Evolutionary conservation across 2,113 vertebrate species (phyloP), one percentile per base, ranked within the genome.

Genomic region (Origma solitaria): DNA sequence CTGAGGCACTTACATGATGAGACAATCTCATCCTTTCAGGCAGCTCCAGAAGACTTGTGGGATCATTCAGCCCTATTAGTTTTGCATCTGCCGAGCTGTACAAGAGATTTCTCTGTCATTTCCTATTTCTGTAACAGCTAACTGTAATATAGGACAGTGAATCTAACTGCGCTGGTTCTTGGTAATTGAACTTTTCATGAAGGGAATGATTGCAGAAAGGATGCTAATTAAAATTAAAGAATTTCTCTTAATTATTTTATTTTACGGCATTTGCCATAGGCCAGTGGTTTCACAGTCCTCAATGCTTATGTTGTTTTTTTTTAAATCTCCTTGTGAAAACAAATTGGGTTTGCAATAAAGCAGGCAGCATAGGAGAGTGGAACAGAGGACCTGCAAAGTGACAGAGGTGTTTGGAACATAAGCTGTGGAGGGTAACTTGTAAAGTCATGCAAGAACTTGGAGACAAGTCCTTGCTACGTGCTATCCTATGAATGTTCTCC

Each of bases 171-270:
- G 60, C 83, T 83, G 45, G 19, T 69, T 91, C 89, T 77, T 95
- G 82, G 49, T 89, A 89, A 95, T 51, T 95, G 80, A 94, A 70
- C 94, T 87, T 95, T 73, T 92, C 89, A 90, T 72, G 85, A 83
- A 92, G 73, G 71, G 78, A 69, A 93, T 53, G 47, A 83, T 65
- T 95, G 83, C 76, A 97, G 88, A 93, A 95, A 70, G 85, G 62
- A 81, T 86, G 64, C 83, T 96, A 93, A 96, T 95, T 90, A 93
- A 90, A 95, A 93, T 91, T 64, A 80, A 95, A 93, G 38, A 60
- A 93, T 91, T 75, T 86, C 38, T 81, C 53, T 65, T 62, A n/a
- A 83, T 94, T 88, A 73, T 75, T 96, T 86, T 84, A 70, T 91
- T 94, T 95, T 88, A 77, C 47, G 53, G 27, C 24, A 5, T 94